Evolutionary conservation across 2,888 invertebrate genomes (phyloP), one percentile per base, ranked within the genome.

Genomic region (Rotaria magnacalcarata): DNA sequence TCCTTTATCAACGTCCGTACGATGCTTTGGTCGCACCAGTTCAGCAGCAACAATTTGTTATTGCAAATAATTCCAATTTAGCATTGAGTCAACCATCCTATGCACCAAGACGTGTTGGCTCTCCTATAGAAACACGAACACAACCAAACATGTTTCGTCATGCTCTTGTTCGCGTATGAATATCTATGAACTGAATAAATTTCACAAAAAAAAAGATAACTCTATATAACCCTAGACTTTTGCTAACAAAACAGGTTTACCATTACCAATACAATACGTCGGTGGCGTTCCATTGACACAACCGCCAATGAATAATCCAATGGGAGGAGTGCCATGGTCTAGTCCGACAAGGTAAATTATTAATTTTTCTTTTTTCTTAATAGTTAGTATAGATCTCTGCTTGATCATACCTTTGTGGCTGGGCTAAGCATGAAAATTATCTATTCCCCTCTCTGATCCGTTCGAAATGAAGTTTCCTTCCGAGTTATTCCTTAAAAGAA

Each of bases 1-100:
- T 80, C 8, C 80, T 80, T 2, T 80, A 80, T 80, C 80, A 80
- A 47, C 80, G 47, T 47, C n/a, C 80, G n/a, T 80, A 80, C n/a
- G 80, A 80, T 80, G 24, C 47, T 10, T 16, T n/a, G 11, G 47
- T 47, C 14, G 1, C 24, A 47, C 80, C 43, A 43, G 5, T 7
- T 47, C 80, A 80, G 47, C 47, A 47, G 24, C 47, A 80, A 47
- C 80, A 80, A 47, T 0, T 80, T 24, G 24, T n/a, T 47, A 1
- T 24, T 43, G 47, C 80, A 11, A 43, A 8, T n/a, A 5, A 8
- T 47, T 19, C 80, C n/a, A 10, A 4, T 11, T n/a, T 47, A n/a
- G 24, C 80, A 80, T n/a, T 80, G 4, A 80, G 80, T 80, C 80
- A 47, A n/a, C 80, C 80, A 80, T 43, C 47, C 4, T 80, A 80